phyloP scores from a whole-genome alignment of 2,113 vertebrate genomes.

The Puntigrus tetrazona region DNA sequence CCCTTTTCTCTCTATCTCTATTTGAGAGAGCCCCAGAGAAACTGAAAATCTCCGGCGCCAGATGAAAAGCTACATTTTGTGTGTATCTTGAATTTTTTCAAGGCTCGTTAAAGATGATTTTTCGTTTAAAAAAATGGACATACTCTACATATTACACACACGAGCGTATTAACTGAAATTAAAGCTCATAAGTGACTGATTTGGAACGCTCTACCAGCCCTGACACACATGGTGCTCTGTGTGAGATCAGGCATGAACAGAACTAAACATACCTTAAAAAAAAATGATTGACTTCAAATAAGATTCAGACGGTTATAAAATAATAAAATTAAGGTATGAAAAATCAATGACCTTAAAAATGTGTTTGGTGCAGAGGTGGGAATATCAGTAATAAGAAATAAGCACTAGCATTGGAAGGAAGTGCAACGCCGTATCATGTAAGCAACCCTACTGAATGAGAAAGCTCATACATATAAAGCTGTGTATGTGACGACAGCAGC shows the following conservation, averaged over 20 bases:
- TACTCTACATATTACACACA: slow-evolving; percentile 2
- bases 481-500: too few species aligned
- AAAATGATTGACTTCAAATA: background rate
- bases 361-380: background rate
- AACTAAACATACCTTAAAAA: background rate
- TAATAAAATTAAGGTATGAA: background rate
- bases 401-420: background rate
- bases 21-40: slow-evolving; percentile 49
- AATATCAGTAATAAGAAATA: background rate
- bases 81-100: slow-evolving; percentile 21
- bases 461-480: too few species aligned
- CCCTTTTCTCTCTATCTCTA: slow-evolving; percentile 55
- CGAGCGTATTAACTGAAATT: background rate
- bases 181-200: slow-evolving; percentile 8
- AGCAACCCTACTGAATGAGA: too few species aligned
- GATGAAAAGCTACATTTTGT: slow-evolving; percentile 18
- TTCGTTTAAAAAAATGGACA: slow-evolving; percentile 2
- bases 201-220: background rate
- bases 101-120: slow-evolving; percentile 12
- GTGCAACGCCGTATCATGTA: too few species aligned
- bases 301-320: background rate
- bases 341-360: background rate
- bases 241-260: slow-evolving; percentile 8
- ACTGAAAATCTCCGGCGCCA: background rate
- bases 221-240: background rate